Percentiles rank a stretch among this genome's conserved stretches.
These are phyloP conservation scores for Brachyalestes nurse DNA, from an alignment of 2,797 vertebrate species.

Conservation along the genomic window DNA sequence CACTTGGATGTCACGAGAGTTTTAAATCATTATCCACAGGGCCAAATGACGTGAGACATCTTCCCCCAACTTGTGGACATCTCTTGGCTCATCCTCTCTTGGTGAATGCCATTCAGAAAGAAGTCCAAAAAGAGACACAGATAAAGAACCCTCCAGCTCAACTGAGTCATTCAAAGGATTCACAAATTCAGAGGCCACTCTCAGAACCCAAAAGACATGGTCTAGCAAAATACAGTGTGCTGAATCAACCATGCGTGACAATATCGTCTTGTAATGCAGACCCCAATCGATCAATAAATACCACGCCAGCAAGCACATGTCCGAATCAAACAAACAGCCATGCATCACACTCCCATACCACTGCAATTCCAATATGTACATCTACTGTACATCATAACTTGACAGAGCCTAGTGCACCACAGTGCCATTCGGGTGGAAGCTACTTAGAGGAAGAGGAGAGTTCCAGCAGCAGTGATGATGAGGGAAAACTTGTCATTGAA, in stretches of 20 bases:
- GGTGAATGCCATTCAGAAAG: slow-evolving; percentile 33
- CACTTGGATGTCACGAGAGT: not conserved
- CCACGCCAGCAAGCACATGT: slow-evolving; percentile 3
- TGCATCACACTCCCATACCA: slow-evolving; percentile 14
- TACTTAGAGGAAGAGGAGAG: slow-evolving; percentile 66
- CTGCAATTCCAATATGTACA: slow-evolving; percentile 4
- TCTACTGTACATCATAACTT: slow-evolving; percentile 6
- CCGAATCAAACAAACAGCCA: slow-evolving; percentile 24
- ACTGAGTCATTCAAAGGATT: slow-evolving; percentile 29
- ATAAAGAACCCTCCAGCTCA: not conserved
- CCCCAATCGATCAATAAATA: slow-evolving; percentile 19
- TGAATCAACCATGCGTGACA: not conserved
- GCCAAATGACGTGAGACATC: not conserved
- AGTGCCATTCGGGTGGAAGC: slow-evolving; percentile 51
- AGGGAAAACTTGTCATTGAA: slow-evolving; percentile 82
- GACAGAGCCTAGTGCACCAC: slow-evolving; percentile 22
- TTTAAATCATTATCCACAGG: slow-evolving; percentile 13
- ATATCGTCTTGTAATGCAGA: slow-evolving; percentile 1
- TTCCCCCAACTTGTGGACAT: slow-evolving; percentile 11
- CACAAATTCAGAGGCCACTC: slow-evolving; percentile 1
- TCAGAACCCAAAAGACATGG: slow-evolving; percentile 22
- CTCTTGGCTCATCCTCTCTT: slow-evolving; percentile 39
- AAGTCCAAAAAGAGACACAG: slow-evolving; percentile 38
- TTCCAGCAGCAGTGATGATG: slow-evolving; percentile 80
- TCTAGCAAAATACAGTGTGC: not conserved